These are phyloP conservation scores for Bufo bufo DNA, from an alignment of 2,113 vertebrate genomes.

Conservation along the genomic window DNA sequence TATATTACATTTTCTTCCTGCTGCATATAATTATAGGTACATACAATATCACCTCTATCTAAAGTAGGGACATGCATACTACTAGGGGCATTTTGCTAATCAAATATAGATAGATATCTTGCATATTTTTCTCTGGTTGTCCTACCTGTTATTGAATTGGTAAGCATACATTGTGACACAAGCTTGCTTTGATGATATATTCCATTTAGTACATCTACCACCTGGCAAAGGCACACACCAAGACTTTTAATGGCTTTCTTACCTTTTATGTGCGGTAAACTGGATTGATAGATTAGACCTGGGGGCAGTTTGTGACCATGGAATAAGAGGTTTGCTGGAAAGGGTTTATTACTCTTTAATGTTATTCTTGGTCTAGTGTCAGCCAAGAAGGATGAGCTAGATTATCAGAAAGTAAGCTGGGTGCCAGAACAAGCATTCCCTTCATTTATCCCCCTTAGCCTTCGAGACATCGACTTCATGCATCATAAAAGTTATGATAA, in stretches of 20 bases:
- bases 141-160: conserved; percentile 66
- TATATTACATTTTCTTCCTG: too few relatives aligned
- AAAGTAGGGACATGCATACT: too few relatives aligned
- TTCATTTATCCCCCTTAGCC: conserved; percentile 74
- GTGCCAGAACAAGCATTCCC: conserved; percentile 72
- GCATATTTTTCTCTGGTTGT: conserved; percentile 20
- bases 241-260: conserved; percentile 75
- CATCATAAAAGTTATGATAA: conserved; percentile 68
- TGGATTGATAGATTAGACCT: conserved; percentile 78
- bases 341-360: conserved; percentile 80
- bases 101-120: not conserved
- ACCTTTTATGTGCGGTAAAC: conserved; percentile 77
- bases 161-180: conserved; percentile 57
- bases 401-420: conserved; percentile 75
- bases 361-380: conserved; percentile 75
- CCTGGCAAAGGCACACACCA: conserved; percentile 71
- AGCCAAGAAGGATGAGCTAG: conserved; percentile 76
- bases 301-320: conserved; percentile 71
- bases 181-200: conserved; percentile 64
- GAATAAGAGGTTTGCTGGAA: conserved; percentile 73
- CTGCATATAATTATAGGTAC: too few relatives aligned
- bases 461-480: conserved; percentile 61
- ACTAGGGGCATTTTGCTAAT: too few relatives aligned
- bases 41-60: too few relatives aligned
- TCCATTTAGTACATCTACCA: conserved; percentile 70